phyloP scores from a whole-genome alignment of 2,888 invertebrate genomes.

The Phyllotreta striolata region DNA sequence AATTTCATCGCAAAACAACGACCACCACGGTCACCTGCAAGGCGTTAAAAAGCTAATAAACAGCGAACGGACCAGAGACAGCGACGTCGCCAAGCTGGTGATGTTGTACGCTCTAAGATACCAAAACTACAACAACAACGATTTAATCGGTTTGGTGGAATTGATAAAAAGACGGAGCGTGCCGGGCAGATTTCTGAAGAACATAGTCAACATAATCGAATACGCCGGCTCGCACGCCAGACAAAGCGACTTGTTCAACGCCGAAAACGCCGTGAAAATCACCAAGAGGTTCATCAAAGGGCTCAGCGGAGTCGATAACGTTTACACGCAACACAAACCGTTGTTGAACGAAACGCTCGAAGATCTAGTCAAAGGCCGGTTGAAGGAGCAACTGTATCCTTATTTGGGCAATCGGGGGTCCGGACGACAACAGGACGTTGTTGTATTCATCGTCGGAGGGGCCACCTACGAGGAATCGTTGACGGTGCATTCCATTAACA shows the following conservation, averaged over 20 bases:
- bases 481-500: constrained; percentile 82
- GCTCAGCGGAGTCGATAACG: constrained; percentile 96
- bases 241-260: constrained; percentile 84
- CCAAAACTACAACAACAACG: constrained; percentile 88
- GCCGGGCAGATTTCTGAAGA: constrained; percentile 67
- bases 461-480: constrained; percentile 95
- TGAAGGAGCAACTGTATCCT: constrained; percentile 88
- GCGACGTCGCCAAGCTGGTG: constrained; percentile 88
- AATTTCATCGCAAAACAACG: constrained; percentile 84
- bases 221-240: constrained; percentile 86
- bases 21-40: constrained; percentile 80
- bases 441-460: constrained; percentile 96
- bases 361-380: constrained; percentile 86
- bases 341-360: constrained; percentile 88
- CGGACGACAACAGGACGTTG: constrained; percentile 87
- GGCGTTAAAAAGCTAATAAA: constrained; percentile 81
- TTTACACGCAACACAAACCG: constrained; percentile 98
- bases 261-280: constrained; percentile 84
- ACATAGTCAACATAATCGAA: constrained; percentile 75
- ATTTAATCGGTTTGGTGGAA: constrained; percentile 78
- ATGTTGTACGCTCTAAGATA: constrained; percentile 94
- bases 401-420: constrained; percentile 74
- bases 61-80: constrained; percentile 72
- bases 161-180: constrained; percentile 77
- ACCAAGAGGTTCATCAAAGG: constrained; percentile 91